Evolutionary conservation across 2,888 invertebrate genomes (phyloP), one percentile per base, ranked within the genome.

Genomic region (Amorpha juglandis): DNA sequence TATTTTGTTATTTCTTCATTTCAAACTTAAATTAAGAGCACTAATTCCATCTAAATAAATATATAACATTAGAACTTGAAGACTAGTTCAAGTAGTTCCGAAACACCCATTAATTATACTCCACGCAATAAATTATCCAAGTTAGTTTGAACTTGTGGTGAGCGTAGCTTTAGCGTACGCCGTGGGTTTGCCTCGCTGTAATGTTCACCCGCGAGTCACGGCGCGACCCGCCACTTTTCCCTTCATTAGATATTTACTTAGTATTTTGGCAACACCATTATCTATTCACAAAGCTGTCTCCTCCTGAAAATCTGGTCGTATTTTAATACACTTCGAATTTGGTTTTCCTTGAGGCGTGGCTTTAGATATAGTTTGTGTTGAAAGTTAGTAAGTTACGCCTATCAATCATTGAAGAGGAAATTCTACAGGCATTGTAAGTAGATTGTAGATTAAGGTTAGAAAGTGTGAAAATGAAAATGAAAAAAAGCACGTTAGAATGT

Each of bases 191-290:
- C 12, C 19, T 1, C 3, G 6, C 19, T 58, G 19, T 42, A 27
- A 27, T 58, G 42, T 42, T 38, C 35, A 58, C 16, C 7, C 11
- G 16, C 16, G 16, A 42, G 12, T 27, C 27, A 27, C 27, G 27
- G 27, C 27, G 19, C 19, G 12, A 16, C 11, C 42, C 38, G 55
- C 11, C 42, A 42, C 42, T 19, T 42, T n/a, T 21, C 58, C 19
- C 42, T 19, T 16, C 42, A 19, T 55, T 55, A 55, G 4, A 16
- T 55, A 55, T 38, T 55, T 55, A 55, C 38, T 38, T 16, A 38
- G 55, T 9, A 55, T 55, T 55, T 55, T 38, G 38, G 55, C 38
- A 38, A 55, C 55, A 55, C 38, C 38, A 35, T 55, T 55, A 11
- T 35, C 38, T 19, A 55, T 55, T 38, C 16, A 55, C 16, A 11